A percentile compares a stretch with the other conserved stretches of the same genome.
These are phyloP conservation scores for Pempheris klunzingeri DNA, from an alignment of 2,797 vertebrate species.

Conservation along the genomic window DNA sequence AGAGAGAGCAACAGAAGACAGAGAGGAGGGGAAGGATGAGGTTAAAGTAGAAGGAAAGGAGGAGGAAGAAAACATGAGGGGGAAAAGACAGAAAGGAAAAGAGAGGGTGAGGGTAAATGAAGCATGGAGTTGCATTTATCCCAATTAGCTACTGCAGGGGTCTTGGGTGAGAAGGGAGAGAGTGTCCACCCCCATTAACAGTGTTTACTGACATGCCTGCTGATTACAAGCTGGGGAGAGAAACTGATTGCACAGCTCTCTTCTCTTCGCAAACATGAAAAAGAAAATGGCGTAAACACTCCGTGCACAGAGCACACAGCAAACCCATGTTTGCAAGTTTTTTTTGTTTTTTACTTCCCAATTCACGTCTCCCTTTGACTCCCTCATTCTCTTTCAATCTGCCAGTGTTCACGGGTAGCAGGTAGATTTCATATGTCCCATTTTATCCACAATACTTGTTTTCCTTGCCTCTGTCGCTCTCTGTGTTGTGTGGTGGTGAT, in stretches of 20 bases:
- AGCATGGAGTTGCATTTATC: conserved; percentile 85
- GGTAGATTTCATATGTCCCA: conserved; percentile 59
- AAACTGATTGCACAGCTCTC: conserved; percentile 60
- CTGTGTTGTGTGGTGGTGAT: conserved; percentile 72
- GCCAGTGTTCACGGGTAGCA: conserved; percentile 37
- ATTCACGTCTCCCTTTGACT: conserved; percentile 35
- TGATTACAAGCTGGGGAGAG: conserved; percentile 76
- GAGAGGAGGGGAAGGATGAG: conserved; percentile 37
- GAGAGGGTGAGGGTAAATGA: conserved; percentile 78
- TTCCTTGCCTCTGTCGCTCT: conserved; percentile 41
- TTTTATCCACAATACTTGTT: conserved; percentile 58
- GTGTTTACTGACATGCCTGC: conserved; percentile 86
- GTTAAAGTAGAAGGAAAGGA: conserved; percentile 51
- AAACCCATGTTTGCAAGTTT: not conserved
- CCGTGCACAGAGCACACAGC: not conserved
- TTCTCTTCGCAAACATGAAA: conserved; percentile 60
- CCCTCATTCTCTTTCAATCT: conserved; percentile 39
- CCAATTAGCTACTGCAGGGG: conserved; percentile 86
- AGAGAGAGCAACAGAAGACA: conserved; percentile 46
- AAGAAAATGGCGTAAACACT: conserved; percentile 35
- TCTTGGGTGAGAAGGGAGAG: conserved; percentile 77
- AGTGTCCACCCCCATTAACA: conserved; percentile 85
- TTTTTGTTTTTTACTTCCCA: conserved; percentile 8
- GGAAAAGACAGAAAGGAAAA: conserved; percentile 60
- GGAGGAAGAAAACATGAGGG: conserved; percentile 39